Evolutionary conservation across 2,888 invertebrate species (phyloP).

Genomic region (Biston stratarius): DNA sequence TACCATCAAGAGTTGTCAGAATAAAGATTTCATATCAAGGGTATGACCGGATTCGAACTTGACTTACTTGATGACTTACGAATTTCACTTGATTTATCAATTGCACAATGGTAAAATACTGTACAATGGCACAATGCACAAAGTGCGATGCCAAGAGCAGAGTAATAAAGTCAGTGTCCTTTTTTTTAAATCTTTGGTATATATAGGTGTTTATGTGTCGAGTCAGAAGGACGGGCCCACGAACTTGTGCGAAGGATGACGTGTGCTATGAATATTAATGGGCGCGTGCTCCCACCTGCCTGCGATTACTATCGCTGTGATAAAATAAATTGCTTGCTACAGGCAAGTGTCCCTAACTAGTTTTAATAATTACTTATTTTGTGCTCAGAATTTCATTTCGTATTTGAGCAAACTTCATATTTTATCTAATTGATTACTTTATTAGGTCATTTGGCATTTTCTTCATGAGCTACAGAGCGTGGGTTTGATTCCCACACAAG

Average conservation of each 20-base stretch:
- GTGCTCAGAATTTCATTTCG: constrained; percentile 20
- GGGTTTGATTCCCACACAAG: not conserved
- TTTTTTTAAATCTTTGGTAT: constrained; percentile 35
- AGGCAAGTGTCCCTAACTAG: constrained; percentile 45
- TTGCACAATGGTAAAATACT: no score
- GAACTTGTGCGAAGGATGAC: constrained; percentile 63
- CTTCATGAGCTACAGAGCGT: no score
- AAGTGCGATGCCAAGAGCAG: no score
- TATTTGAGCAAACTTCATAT: not conserved
- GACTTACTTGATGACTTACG: no score
- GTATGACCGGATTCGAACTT: no score
- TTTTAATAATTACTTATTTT: constrained; percentile 53
- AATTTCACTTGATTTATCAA: no score
- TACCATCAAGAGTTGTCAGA: no score
- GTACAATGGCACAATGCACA: no score
- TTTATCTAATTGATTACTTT: no score
- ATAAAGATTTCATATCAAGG: no score
- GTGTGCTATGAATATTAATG: constrained; percentile 81
- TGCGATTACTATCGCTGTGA: constrained; percentile 66
- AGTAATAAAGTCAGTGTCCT: constrained; percentile 16
- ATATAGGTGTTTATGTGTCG: constrained; percentile 30
- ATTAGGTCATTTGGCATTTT: no score
- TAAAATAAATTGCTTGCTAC: constrained; percentile 61
- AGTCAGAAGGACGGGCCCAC: constrained; percentile 49
- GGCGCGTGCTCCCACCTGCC: constrained; percentile 65